Evolutionary conservation across 2,888 invertebrate species (phyloP), one percentile per base, ranked within the genome.

Genomic region (Anticlea derivata): DNA sequence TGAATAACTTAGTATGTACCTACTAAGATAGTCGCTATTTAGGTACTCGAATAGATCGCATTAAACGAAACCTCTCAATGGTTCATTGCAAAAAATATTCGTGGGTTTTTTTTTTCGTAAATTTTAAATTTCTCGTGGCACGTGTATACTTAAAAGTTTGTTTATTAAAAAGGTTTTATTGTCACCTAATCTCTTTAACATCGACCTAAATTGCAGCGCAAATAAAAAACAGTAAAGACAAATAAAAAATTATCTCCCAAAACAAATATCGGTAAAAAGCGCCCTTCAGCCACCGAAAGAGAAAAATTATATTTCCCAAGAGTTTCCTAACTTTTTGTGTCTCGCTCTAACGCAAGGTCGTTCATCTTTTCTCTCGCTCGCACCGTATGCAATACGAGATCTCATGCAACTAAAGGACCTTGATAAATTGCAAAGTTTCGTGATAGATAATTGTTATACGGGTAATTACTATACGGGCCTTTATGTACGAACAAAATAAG

Each of bases 371-470:
- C 68, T 84, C 87, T 72, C 80, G 58, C 76, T 88, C 86, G 65
- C 86, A 82, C 87, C 73, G 80, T 83, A 83, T 88, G 88, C 87
- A 87, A 86, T 75, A 81, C 76, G 75, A 83, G 81, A 87, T 87
- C 86, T 89, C 86, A 86, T 90, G 88, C 89, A 88, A 86, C 82
- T 77, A 73, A 63, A 78, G n/a, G 85, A 85, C 90, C 90, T 89
- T 90, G 90, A 83, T 87, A 83, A 78, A 83, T 81, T 86, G 87
- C 87, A 86, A 61, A 86, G 85, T 87, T 90, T 90, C 88, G 89
- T 85, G 86, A 83, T 86, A 86, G 87, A 85, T 86, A 87, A 86
- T 87, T 85, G 79, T 76, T 82, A 84, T 88, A 84, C 84, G 84
- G 87, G 86, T 80, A 63, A 73, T 78, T 82, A 80, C 76, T 79